Percentiles rank a stretch among this genome's conserved stretches.
These are phyloP conservation scores for Diaperis boleti DNA, from an alignment of 2,888 invertebrate genomes.

Conservation along the genomic window DNA sequence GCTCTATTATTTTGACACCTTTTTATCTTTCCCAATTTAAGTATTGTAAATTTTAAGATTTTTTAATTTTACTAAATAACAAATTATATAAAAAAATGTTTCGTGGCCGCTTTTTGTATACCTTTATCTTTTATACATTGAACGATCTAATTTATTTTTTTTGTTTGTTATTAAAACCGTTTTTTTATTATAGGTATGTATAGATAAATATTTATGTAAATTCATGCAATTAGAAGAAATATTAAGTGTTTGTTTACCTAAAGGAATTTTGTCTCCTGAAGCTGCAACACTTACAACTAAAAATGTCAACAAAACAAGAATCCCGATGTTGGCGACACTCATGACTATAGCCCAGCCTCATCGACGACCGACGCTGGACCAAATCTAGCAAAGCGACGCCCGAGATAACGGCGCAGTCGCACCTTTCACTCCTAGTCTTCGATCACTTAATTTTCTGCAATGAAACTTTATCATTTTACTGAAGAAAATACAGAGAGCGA, in stretches of 20 bases:
- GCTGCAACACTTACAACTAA: conserved; percentile 52
- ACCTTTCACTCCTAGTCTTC: conserved; percentile 42
- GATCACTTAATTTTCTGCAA: conserved; percentile 51
- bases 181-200: background rate
- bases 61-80: too few species aligned
- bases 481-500: background rate
- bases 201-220: background rate
- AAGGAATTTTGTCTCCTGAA: conserved; percentile 62
- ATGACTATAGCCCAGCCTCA: conserved; percentile 63
- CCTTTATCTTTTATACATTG: too few species aligned
- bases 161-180: background rate
- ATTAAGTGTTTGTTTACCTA: conserved; percentile 58
- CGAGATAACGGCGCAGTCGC: conserved; percentile 59
- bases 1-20: too few species aligned
- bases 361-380: conserved; percentile 61
- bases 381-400: conserved; percentile 61
- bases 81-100: conserved; percentile 5
- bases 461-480: background rate
- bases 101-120: too few species aligned
- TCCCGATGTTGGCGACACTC: conserved; percentile 55
- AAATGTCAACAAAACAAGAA: conserved; percentile 57
- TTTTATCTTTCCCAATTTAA: too few species aligned
- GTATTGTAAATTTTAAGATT: too few species aligned
- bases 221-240: background rate
- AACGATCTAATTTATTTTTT: background rate